Percentiles rank a stretch among this genome's conserved stretches.
Evolutionary conservation across 53 echinoderm and acorn worm species (phyloP).

Genomic region (Luidia sarsii): DNA sequence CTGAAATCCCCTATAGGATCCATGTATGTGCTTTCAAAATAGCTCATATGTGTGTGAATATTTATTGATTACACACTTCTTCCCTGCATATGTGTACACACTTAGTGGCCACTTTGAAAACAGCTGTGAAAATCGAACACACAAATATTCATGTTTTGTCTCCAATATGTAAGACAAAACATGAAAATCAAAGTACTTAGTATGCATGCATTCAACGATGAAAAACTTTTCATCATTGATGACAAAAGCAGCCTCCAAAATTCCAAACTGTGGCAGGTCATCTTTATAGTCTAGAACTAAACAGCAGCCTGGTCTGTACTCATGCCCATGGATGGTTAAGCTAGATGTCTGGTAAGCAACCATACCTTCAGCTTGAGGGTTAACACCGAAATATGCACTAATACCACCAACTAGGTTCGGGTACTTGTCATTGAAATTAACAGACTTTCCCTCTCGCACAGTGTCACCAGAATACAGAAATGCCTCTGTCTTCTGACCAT

Average conservation of each 20-base stretch:
- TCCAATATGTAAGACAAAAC: conserved; percentile 28
- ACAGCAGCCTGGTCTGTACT: conserved; percentile 50
- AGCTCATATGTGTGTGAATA: conserved; percentile 38
- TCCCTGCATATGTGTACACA: neutral
- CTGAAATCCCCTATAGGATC: neutral
- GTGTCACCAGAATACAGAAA: conserved; percentile 57
- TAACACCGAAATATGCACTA: neutral
- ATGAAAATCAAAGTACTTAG: conserved; percentile 38
- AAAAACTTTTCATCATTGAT: conserved; percentile 47
- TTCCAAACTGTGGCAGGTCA: conserved; percentile 58
- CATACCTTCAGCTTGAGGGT: neutral
- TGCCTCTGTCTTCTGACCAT: conserved; percentile 9
- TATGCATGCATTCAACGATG: conserved; percentile 31
- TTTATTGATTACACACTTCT: conserved; percentile 38
- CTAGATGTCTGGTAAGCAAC: conserved; percentile 28
- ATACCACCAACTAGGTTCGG: conserved; percentile 47
- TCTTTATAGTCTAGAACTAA: conserved; percentile 34
- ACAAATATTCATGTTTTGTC: neutral
- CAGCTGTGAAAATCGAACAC: conserved; percentile 25
- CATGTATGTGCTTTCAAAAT: conserved; percentile 1
- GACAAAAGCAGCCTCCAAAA: conserved; percentile 33
- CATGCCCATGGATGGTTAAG: conserved; percentile 45
- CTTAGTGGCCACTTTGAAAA: conserved; percentile 62
- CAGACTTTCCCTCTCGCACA: conserved; percentile 51
- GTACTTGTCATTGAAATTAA: conserved; percentile 13